Percentiles rank a stretch among this genome's conserved stretches.
Conservation (phyloP, 1,140 invertebrate species). For the Mamestra configurata region DNA sequence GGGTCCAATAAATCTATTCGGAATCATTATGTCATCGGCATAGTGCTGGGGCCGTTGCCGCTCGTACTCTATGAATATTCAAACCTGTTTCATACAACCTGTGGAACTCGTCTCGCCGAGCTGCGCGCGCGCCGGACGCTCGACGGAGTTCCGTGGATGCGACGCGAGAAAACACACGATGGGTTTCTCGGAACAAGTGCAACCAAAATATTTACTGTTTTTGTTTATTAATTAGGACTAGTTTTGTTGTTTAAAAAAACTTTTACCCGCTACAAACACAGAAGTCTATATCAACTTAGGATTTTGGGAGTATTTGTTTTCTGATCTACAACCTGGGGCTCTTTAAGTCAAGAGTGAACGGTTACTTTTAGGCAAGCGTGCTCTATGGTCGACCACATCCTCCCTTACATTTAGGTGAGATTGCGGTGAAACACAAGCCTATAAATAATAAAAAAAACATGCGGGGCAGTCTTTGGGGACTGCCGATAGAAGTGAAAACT, state of each 20-base stretch:
- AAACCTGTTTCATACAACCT: slow-evolving; percentile 71
- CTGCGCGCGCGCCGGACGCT: slow-evolving; percentile 26
- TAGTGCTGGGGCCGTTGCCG: slow-evolving; percentile 73
- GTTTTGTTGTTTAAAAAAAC: neutral
- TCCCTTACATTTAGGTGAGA: no score
- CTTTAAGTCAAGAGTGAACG: no score
- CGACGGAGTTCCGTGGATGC: slow-evolving; percentile 35
- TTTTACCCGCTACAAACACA: no score
- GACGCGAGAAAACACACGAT: slow-evolving; percentile 14
- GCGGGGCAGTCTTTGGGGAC: no score
- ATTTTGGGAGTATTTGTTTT: no score
- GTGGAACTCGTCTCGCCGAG: slow-evolving; percentile 51
- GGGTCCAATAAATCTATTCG: slow-evolving; percentile 70
- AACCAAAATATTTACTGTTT: slow-evolving; percentile 4
- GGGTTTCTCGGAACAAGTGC: slow-evolving; percentile 6
- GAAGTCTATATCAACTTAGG: no score
- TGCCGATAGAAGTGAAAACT: no score
- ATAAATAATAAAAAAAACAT: no score
- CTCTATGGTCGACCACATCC: no score
- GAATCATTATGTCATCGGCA: slow-evolving; percentile 80
- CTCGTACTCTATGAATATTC: slow-evolving; percentile 78
- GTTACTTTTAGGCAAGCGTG: no score
- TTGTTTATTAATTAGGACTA: neutral
- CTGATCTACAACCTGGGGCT: no score
- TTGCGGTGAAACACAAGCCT: no score